Base-by-base conservation (phyloP, 2,113 vertebrate genomes). In the Raja brachyura region DNA sequence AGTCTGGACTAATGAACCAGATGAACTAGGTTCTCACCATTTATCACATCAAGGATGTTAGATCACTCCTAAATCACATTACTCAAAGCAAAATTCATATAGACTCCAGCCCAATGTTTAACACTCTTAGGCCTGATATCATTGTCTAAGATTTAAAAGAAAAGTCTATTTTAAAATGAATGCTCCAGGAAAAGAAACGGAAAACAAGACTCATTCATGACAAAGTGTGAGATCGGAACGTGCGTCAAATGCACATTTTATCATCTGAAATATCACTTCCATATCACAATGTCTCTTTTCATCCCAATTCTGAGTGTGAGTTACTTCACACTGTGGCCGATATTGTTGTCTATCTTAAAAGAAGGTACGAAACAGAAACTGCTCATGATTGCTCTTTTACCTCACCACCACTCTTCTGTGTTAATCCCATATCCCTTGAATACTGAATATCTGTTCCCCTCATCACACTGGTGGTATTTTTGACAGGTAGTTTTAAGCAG, bases 231-330 rank as follows among this genome's bases (percentile, higher is more conserved):
- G 63, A 22, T 68, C 48, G 33, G 16, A 8, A 33, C 39, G 7
- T 22, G 13, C 63, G 31, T 90, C 20, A 66, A 68, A 33, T 39
- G 20, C 4, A n/a, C 54, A n/a, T n/a, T 22, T 68, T 90, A n/a
- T 33, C 16, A 68, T 66, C 14, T 66, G 59, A 66, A 90, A 66
- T 33, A 33, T 68, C 39, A 70, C 20, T 90, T 90, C 86, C 31
- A 68, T 56, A 90, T 90, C 86, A 70, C 31, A 33, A 70, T 39
- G 86, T 90, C 2, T 25, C 79, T 83, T 83, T 59, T 90, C 33
- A 90, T 68, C 63, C 31, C 63, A 90, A 33, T 68, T 14, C 16
- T 90, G 63, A 68, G 10, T 20, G 33, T 22, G 16, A 31, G 68
- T 90, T 70, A 90, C 31, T 68, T 70, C 31, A 10, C 31, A 31